These are phyloP conservation scores for Metaphire vulgaris DNA, from an alignment of 1,140 invertebrate species.

Conservation along the genomic window DNA sequence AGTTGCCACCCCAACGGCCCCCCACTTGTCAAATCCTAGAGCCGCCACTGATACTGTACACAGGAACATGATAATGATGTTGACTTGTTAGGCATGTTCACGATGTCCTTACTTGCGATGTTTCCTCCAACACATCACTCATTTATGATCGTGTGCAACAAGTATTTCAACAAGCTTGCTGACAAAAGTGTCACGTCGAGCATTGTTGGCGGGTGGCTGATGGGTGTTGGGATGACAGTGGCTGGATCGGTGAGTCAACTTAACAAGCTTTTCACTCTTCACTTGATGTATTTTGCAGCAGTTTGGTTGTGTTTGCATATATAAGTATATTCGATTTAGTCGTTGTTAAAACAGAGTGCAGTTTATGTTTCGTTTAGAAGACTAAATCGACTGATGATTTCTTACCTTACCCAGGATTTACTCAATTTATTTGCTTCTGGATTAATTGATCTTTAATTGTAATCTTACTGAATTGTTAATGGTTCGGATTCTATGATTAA, in stretches of 20 bases:
- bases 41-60: no score
- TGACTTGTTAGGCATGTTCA: conserved; percentile 38
- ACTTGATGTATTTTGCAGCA: not conserved
- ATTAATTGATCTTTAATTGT: no score
- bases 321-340: not conserved
- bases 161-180: conserved; percentile 33
- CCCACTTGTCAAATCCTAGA: no score
- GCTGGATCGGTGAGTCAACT: conserved; percentile 32
- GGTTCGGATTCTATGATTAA: no score
- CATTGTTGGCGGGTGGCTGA: conserved; percentile 35
- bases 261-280: not conserved
- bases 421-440: not conserved
- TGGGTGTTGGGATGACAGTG: conserved; percentile 42
- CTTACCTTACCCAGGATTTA: not conserved
- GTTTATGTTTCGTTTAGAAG: not conserved
- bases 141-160: conserved; percentile 32
- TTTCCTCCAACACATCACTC: conserved; percentile 33
- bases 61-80: no score
- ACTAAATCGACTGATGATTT: not conserved
- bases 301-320: not conserved
- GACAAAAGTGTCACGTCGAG: conserved; percentile 38
- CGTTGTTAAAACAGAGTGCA: not conserved
- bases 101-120: conserved; percentile 36
- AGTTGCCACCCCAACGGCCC: no score
- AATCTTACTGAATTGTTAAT: no score